Evolutionary conservation across 2,888 invertebrate species (phyloP).

Genomic region (Flexamia atlantica): DNA sequence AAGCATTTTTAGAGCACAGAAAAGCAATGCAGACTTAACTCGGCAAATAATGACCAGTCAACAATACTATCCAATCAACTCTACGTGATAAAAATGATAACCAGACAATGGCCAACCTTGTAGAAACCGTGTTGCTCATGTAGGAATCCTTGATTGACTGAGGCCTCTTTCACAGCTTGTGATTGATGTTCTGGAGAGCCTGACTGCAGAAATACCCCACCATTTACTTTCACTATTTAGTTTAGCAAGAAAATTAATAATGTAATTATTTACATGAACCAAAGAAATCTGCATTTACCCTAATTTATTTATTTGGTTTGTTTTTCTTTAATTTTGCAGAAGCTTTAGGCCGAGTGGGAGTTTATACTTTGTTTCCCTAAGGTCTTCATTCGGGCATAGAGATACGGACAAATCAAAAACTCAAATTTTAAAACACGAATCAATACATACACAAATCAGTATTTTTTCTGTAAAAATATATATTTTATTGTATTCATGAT

Average conservation of each 20-base stretch:
- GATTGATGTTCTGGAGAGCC: constrained; percentile 61
- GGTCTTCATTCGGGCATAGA: no score
- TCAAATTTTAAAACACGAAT: no score
- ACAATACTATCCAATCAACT: not conserved
- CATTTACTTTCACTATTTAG: not conserved
- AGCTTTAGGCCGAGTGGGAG: no score
- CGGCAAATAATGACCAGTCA: not conserved
- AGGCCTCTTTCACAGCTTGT: constrained; percentile 54
- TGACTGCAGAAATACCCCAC: constrained; percentile 47
- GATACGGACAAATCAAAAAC: no score
- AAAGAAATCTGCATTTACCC: not conserved
- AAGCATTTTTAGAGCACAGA: not conserved
- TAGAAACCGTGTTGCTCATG: constrained; percentile 64
- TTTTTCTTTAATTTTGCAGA: no score
- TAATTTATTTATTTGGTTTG: not conserved
- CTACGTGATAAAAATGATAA: not conserved
- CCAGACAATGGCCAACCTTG: constrained; percentile 54
- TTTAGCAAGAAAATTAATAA: not conserved
- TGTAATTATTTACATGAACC: not conserved
- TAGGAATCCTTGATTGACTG: constrained; percentile 55
- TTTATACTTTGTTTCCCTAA: no score
- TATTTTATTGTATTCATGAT: no score
- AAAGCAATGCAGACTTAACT: constrained; percentile 4
- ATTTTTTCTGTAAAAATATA: no score
- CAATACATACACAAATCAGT: no score